Base-by-base conservation (phyloP, 2,888 invertebrate genomes). In the Notodonta ziczac region DNA sequence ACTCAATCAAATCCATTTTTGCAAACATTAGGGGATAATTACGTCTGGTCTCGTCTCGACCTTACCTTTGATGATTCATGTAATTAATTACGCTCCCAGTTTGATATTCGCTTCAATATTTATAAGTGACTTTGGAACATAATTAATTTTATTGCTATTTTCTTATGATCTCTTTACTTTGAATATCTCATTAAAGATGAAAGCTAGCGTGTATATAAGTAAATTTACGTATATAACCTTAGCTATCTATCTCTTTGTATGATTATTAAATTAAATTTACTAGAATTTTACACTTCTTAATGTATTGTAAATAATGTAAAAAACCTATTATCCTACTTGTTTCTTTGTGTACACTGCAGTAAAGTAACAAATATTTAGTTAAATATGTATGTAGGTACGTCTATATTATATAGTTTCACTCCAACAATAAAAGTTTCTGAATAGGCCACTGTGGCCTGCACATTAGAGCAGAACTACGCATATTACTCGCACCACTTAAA, bases 51-150 rank as follows among this genome's bases (percentile, higher is more conserved):
- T 64, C 63, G 65, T 69, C 65, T 69, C 70, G 65, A 61, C 70
- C 66, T 72, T 72, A 70, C 78, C 83, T 87, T 87, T 85, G 80
- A 86, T 79, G 82, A 75, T 74, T 77, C 74, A 75, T 70, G 71
- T 80, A 79, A 78, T 78, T 82, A 84, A 83, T 86, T 83, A 83
- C 69, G 65, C 69, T 64, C 73, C 66, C 67, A 66, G 66, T 73
- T 72, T 80, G 70, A 78, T 77, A 77, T 76, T 76, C 73, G 58
- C 67, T 74, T 66, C 63, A 69, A 73, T 75, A 74, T 74, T 77
- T 70, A 68, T 75, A 77, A 76, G 74, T 74, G 65, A 73, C 67
- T 75, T 70, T 66, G 55, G 67, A 70, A 72, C 64, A 57, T 70
- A 70, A 74, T 76, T 74, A 73, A 70, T 72, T 70, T 72, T 65